These are phyloP conservation scores for Standfussiana lucernea DNA, from an alignment of 2,888 invertebrate species.

Conservation along the genomic window DNA sequence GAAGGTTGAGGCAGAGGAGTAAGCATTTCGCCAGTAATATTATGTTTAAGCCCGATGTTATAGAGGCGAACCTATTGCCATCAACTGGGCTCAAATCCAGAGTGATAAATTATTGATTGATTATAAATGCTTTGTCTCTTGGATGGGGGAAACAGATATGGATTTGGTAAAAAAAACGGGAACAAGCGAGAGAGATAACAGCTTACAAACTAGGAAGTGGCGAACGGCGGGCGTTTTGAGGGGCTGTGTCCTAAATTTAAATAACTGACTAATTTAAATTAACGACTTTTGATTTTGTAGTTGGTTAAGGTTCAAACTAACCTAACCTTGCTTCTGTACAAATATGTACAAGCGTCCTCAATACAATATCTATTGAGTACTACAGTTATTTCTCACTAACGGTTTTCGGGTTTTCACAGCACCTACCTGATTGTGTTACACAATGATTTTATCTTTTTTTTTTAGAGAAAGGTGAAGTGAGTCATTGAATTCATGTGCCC, in stretches of 20 bases:
- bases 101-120: background rate
- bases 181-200: no score
- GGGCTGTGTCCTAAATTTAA: no score
- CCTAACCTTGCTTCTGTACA: background rate
- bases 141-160: background rate
- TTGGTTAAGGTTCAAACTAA: background rate
- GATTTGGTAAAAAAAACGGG: no score
- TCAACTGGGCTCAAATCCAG: no score
- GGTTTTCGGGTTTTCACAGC: slow-evolving; percentile 18
- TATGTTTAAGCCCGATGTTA: no score
- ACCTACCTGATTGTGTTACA: slow-evolving; percentile 15
- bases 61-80: no score
- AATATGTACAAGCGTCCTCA: slow-evolving; percentile 1
- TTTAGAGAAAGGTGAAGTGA: slow-evolving; percentile 32
- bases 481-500: slow-evolving; percentile 32
- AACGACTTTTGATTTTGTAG: background rate
- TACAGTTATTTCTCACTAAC: slow-evolving; percentile 17
- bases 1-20: background rate
- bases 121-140: background rate
- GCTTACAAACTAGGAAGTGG: no score
- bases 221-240: no score
- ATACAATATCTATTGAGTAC: background rate
- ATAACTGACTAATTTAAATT: no score
- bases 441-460: slow-evolving; percentile 19
- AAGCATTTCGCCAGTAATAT: background rate